phyloP scores from a whole-genome alignment of 1,140 invertebrate genomes.

The Drosophila parabipectinata region DNA sequence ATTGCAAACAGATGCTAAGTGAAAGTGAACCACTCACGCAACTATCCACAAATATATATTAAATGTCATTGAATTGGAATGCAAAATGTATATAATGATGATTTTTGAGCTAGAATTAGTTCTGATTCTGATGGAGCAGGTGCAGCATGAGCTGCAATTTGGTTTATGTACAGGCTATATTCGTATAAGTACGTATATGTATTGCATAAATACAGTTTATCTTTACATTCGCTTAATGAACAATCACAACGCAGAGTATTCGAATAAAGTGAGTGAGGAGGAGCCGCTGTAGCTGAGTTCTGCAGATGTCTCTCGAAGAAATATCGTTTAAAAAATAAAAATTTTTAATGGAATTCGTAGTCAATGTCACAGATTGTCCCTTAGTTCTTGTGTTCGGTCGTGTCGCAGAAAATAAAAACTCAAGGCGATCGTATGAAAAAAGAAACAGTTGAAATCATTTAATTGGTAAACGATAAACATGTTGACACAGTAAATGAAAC shows the following conservation, averaged over 20 bases:
- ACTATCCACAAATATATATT: not conserved
- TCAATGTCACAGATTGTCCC: constrained; percentile 71
- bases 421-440: constrained; percentile 43
- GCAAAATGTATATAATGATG: constrained; percentile 52
- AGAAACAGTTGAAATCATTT: constrained; percentile 67
- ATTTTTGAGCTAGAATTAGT: constrained; percentile 40
- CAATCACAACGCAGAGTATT: constrained; percentile 84
- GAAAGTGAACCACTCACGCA: constrained; percentile 27
- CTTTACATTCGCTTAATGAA: constrained; percentile 79
- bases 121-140: constrained; percentile 14
- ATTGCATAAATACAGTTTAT: constrained; percentile 58
- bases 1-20: constrained; percentile 43
- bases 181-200: constrained; percentile 41
- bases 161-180: constrained; percentile 31
- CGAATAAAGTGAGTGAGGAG: constrained; percentile 62
- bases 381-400: constrained; percentile 34
- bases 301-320: constrained; percentile 57
- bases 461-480: constrained; percentile 59
- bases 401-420: constrained; percentile 58
- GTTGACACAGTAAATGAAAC: constrained; percentile 50
- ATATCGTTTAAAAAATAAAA: constrained; percentile 17
- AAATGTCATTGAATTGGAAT: constrained; percentile 33
- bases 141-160: not conserved
- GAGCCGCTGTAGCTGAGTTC: constrained; percentile 46
- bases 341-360: constrained; percentile 30